Base-by-base conservation (phyloP, 2,888 invertebrate species). In the Dasysyrphus tricinctus region DNA sequence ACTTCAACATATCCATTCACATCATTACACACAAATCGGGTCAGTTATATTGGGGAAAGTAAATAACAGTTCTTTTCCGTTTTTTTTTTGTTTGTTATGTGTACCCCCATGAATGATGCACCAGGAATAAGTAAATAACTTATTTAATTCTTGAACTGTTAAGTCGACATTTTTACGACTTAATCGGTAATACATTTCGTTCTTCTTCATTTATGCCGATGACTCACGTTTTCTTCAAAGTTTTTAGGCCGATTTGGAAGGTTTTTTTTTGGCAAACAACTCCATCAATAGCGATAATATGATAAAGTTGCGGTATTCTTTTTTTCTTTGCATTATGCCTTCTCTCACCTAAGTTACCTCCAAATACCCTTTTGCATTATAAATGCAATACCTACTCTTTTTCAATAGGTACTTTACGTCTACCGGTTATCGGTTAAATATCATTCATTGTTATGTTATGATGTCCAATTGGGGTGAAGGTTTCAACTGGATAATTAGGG, bases 1-100 rank as follows among this genome's bases (percentile, higher is more conserved):
- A 24, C 34, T 47, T 37, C 59, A 42, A 14, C 34, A 47, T 12
- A 14, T 57, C n/a, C 61, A 70, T 63, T 47, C 49, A 56, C 56
- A 70, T 34, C 39, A 47, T 54, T 29, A 67, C 44, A 85, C 76
- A 57, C 19, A 72, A 85, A 80, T 51, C 67, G 69, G 76, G 76
- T 77, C 84, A 80, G 61, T 73, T 67, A 16, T 80, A 85, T 80
- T 73, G 39, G 76, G 80, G 47, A 85, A 77, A 85, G 84, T 77
- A 80, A 76, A 80, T 80, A 80, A 47, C 65, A 65, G 24, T 44
- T 32, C 29, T 51, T 37, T 70, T 56, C 57, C 34, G 69, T 6
- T 12, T 54, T 49, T 24, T 49, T 19, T 19, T 49, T 49, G 3
- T n/a, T 49, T 24, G 3, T 3, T 49, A 49, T 85, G 80, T 69